Base-by-base conservation (phyloP, 2,797 vertebrate genomes). In the Euthynnus affinis region DNA sequence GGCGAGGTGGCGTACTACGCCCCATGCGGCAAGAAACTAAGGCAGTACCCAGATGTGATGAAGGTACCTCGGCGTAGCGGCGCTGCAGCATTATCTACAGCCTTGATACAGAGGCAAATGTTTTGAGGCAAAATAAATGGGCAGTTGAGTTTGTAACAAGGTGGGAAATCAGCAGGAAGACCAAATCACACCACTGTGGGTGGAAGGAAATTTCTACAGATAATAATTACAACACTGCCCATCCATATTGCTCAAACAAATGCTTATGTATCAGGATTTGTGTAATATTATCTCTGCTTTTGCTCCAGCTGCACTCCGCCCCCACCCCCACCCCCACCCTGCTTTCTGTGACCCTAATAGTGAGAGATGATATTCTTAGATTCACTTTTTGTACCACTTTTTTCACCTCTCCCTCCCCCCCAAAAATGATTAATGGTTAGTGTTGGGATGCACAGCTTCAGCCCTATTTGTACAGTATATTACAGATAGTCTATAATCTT, bases 11-110 rank as follows among this genome's bases (percentile, higher is more conserved):
- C 97, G 0, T 98, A 99, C 96, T 99, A 97, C 85, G 94, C 96
- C 76, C 97, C 98, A 1, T 99, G 97, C 89, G 98, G 98, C 75
- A 99, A 99, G 95, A 98, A 98, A 89, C 93, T 99, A 83, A 96
- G 98, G 58, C 98, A 99, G 92, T 99, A 98, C 91, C 97, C 98
- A 73, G 98, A 99, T 89, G 96, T 99, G 82, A 96, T 98, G 93
- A 99, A 99, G 98, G 91, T 93, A 92, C 70, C 55, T 71, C 6
- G 42, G 62, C 76, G 70, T 48, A 74, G 25, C 60, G 55, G 63
- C 14, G 25, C 70, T 58, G 48, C 74, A 58, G 29, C 73, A n/a
- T 37, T 44, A 56, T 65, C 48, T 80, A 13, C 74, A 81, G 76
- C 74, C 61, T 44, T 73, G 78, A 88, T 82, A 69, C 87, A 82